Evolutionary conservation across 1,140 invertebrate species (phyloP), one percentile per base, ranked within the genome.

Genomic region (Euborellia annulipes): DNA sequence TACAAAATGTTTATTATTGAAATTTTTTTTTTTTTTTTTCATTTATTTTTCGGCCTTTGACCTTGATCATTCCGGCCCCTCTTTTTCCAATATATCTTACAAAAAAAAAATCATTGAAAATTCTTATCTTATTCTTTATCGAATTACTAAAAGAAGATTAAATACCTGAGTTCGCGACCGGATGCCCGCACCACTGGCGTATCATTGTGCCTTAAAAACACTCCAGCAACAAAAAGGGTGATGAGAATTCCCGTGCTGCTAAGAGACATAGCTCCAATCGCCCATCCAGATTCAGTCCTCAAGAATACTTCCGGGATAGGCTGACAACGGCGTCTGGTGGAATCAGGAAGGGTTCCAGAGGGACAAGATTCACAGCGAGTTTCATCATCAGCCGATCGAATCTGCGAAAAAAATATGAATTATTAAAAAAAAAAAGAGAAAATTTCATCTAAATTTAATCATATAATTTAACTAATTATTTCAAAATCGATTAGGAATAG

Each of bases 151-250:
- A n/a, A n/a, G n/a, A n/a, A n/a, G n/a, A n/a, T n/a, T n/a, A n/a
- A n/a, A n/a, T 11, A 27, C 23, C 23, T 27, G 30, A 94, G 68
- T 65, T 94, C 90, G 45, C 88, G 69, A 2, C 88, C 88, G 6
- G 85, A 86, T 1, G 89, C 89, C 49, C 87, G 75, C 23, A 94
- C 89, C 20, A 94, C 82, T 1, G 88, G 87, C 1, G 87, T 90
- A 50, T 85, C 74, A 55, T 84, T 81, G 61, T 86, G 76, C 41
- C 70, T 73, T n/a, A 79, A 54, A 64, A 83, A 87, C 42, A 84
- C 75, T 3, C 65, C 67, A 2, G 61, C 70, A 14, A 82, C 75
- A 46, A 77, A 73, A 2, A 70, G 32, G 0, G 82, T 86, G 46
- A 87, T 69, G 41, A 87, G 59, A 46, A 89, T 84, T 19, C 88